A percentile compares a stretch with the other conserved stretches of the same genome.
Evolutionary conservation across 2,888 invertebrate species (phyloP).

Genomic region (Digitonthophagus gazella): DNA sequence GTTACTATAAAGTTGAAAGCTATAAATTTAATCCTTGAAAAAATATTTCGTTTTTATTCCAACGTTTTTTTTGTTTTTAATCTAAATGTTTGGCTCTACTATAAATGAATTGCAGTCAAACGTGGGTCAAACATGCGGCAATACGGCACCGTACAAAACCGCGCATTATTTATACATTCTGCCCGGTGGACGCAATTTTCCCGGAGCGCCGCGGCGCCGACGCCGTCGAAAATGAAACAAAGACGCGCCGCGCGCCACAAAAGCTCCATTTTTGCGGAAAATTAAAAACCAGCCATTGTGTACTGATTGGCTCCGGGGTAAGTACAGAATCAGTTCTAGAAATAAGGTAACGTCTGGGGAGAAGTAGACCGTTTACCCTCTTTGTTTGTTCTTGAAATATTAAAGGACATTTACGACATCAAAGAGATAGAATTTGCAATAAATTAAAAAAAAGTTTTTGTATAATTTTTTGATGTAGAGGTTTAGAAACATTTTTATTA

Average conservation of each 20-base stretch:
- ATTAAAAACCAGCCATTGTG: conserved; percentile 31
- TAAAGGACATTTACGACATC: conserved; percentile 21
- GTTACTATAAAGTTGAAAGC: too few species aligned
- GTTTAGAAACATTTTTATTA: too few species aligned
- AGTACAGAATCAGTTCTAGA: conserved; percentile 32
- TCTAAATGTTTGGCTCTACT: background rate
- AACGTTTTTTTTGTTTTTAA: too few species aligned
- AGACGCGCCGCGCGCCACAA: conserved; percentile 20
- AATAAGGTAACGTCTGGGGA: conserved; percentile 27
- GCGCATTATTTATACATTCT: background rate
- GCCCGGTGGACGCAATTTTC: conserved; percentile 21
- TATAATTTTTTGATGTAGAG: too few species aligned
- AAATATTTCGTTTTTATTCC: too few species aligned
- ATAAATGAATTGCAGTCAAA: background rate
- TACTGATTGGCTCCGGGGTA: conserved; percentile 33
- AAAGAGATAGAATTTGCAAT: too few species aligned
- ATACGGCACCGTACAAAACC: background rate
- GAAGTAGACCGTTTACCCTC: conserved; percentile 7
- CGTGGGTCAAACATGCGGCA: background rate
- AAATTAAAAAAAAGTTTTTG: too few species aligned
- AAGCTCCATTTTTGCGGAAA: conserved; percentile 31
- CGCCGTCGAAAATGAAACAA: conserved; percentile 27
- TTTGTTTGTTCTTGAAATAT: conserved; percentile 25
- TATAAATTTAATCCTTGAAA: too few species aligned
- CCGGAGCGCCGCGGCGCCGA: background rate